These are phyloP conservation scores for Ciona savignyi DNA, from an alignment of 23 tunicate species.

Conservation along the genomic window DNA sequence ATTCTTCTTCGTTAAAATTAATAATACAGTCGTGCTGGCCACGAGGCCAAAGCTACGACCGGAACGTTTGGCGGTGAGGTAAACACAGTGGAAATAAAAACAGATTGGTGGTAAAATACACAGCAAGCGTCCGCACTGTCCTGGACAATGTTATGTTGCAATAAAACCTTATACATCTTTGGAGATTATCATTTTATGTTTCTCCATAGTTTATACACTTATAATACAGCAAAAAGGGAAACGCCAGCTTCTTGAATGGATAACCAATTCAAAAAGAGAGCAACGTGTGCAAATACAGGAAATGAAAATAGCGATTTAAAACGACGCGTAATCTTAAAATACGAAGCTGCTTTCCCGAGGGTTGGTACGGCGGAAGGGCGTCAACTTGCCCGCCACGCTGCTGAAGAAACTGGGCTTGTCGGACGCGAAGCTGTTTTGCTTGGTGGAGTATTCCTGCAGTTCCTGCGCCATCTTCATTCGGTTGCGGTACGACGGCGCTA, in stretches of 20 bases:
- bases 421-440: conserved; percentile 7
- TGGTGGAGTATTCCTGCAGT: conserved; percentile 2
- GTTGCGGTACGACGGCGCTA: conserved; percentile 26
- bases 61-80: not conserved
- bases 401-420: conserved; percentile 48
- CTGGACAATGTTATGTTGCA: not conserved
- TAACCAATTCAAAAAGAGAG: no score
- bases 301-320: no score
- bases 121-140: not conserved
- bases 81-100: not conserved
- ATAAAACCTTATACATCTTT: not conserved
- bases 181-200: no score
- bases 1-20: not conserved
- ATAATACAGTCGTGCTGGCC: not conserved
- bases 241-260: no score
- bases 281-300: not conserved
- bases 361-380: conserved; percentile 45
- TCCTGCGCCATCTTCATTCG: conserved; percentile 47
- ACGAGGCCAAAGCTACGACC: not conserved
- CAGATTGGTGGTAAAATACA: not conserved
- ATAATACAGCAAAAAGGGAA: no score
- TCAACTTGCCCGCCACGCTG: conserved; percentile 41
- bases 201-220: not conserved
- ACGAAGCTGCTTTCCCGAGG: conserved; percentile 35
- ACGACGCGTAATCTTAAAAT: not conserved